Percentiles rank a stretch among this genome's conserved stretches.
phyloP scores from a whole-genome alignment of 2,113 vertebrate genomes.

The Diadophis punctatus region DNA sequence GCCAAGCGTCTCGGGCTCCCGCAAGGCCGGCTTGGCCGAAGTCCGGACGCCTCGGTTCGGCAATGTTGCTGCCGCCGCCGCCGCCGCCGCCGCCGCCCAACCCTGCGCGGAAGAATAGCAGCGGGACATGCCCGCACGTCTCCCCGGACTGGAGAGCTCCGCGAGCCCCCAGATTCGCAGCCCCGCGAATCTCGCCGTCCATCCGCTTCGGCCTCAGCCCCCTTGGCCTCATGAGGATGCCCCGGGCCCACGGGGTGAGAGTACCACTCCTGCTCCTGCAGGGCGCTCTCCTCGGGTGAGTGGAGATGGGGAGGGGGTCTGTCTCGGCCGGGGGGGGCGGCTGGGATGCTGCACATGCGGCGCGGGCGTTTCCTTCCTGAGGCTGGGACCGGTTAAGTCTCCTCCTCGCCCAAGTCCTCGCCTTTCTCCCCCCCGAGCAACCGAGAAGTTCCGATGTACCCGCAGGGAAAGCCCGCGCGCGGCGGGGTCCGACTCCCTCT shows the following conservation, averaged over 20 bases:
- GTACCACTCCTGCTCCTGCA: slow-evolving; percentile 47
- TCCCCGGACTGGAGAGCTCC: slow-evolving; percentile 11
- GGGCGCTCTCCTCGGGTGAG: slow-evolving; percentile 70
- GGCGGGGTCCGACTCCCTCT: neutral
- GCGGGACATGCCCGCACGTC: slow-evolving; percentile 36
- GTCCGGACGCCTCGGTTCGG: neutral
- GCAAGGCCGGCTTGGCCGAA: neutral
- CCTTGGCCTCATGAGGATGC: slow-evolving; percentile 14
- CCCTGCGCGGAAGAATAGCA: neutral
- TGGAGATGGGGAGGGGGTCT: neutral
- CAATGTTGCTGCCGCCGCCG: neutral
- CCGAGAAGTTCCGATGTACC: neutral
- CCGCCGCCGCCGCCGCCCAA: neutral
- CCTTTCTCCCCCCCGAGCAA: neutral
- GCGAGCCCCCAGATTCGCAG: slow-evolving; percentile 2
- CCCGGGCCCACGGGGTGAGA: slow-evolving; percentile 42
- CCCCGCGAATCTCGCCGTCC: slow-evolving; percentile 21
- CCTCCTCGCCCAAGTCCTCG: neutral
- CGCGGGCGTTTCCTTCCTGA: neutral
- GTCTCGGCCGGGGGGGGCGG: neutral
- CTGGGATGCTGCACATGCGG: neutral
- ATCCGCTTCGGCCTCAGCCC: slow-evolving; percentile 12
- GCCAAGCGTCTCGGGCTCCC: neutral
- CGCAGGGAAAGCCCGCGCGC: neutral
- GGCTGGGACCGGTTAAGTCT: neutral